These are phyloP conservation scores for Zophobas morio DNA, from an alignment of 1,140 invertebrate species.

Conservation along the genomic window DNA sequence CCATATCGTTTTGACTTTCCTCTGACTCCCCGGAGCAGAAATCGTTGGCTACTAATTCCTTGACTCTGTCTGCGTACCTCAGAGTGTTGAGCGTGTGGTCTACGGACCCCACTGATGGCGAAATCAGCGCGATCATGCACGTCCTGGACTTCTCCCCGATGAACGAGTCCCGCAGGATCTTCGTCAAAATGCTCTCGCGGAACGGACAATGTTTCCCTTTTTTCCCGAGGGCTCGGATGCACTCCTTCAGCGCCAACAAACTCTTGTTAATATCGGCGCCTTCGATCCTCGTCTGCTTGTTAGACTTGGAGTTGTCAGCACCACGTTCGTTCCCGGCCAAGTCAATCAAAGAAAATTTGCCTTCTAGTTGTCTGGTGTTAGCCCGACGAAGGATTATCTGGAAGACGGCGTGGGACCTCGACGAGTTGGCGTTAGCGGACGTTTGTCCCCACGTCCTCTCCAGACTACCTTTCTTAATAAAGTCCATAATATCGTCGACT, in stretches of 20 bases:
- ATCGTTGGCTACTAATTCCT: constrained; percentile 89
- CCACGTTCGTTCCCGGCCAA: constrained; percentile 98
- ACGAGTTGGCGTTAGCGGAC: constrained; percentile 94
- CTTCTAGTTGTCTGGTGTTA: constrained; percentile 81
- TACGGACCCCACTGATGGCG: constrained; percentile 93
- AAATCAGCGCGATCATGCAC: constrained; percentile 99
- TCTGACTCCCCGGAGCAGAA: constrained; percentile 33
- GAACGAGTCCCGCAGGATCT: constrained; percentile 98
- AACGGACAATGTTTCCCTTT: constrained; percentile 97
- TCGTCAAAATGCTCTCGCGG: constrained; percentile 96
- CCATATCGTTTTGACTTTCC: constrained; percentile 24
- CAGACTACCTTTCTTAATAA: constrained; percentile 87
- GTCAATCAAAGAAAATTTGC: constrained; percentile 99
- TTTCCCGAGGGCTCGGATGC: constrained; percentile 95
- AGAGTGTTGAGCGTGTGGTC: constrained; percentile 98
- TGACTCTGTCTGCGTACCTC: constrained; percentile 96
- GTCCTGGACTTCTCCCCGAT: constrained; percentile 98
- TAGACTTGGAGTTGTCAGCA: constrained; percentile 97
- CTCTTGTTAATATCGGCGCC: constrained; percentile 99
- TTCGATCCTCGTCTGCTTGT: constrained; percentile 97
- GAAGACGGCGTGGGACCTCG: constrained; percentile 95
- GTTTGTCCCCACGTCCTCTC: constrained; percentile 92
- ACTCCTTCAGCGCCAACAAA: constrained; percentile 96
- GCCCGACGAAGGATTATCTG: constrained; percentile 83
- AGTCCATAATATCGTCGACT: constrained; percentile 90